Conservation (phyloP, 2,113 vertebrate genomes). For the Jacana jacana region DNA sequence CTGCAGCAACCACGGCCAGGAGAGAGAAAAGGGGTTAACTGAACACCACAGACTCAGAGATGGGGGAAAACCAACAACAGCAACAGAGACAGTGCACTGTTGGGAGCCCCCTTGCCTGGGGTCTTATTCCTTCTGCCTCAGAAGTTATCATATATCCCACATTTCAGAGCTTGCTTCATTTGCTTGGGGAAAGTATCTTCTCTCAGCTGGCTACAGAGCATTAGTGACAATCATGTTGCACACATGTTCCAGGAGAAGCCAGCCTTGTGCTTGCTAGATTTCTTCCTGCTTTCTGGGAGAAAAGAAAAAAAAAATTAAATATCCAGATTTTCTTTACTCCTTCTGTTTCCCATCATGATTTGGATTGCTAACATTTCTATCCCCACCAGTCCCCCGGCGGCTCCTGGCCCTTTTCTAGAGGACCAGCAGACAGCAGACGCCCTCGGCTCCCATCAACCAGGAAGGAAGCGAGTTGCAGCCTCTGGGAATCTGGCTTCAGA, state of each 20-base stretch:
- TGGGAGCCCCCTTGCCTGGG: background rate
- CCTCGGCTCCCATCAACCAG: background rate
- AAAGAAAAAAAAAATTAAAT: background rate
- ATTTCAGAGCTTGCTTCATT: background rate
- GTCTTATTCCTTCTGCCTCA: constrained; percentile 46
- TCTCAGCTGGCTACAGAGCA: background rate
- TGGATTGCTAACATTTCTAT: constrained; percentile 38
- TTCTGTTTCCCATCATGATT: constrained; percentile 57
- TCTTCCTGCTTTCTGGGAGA: background rate
- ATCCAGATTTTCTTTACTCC: background rate
- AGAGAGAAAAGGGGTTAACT: constrained; percentile 7
- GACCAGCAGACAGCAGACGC: background rate
- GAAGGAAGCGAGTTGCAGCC: background rate
- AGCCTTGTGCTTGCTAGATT: background rate
- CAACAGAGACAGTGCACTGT: background rate
- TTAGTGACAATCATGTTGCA: background rate
- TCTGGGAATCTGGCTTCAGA: background rate
- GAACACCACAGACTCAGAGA: background rate
- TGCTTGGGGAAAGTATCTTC: background rate
- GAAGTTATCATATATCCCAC: constrained; percentile 22
- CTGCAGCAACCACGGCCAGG: background rate
- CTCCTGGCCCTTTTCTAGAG: background rate
- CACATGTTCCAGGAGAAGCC: background rate
- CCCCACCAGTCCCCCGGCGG: background rate
- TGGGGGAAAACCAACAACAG: background rate